These are phyloP conservation scores for Amblyopsis hoosieri DNA, from an alignment of 2,797 vertebrate genomes.

Conservation along the genomic window DNA sequence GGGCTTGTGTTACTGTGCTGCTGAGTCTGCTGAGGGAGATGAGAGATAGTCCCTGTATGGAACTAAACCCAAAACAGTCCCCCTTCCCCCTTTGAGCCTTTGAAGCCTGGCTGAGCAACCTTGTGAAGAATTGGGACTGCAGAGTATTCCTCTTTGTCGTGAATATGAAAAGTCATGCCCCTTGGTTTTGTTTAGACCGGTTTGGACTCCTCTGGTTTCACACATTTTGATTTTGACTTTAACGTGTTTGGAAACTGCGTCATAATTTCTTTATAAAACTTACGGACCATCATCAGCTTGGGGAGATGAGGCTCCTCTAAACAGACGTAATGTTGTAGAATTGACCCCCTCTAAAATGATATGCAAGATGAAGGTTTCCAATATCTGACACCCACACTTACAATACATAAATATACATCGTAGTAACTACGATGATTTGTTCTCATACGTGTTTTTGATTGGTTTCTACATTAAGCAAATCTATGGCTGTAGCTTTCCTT, in stretches of 20 bases:
- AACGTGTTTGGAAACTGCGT: constrained; percentile 1
- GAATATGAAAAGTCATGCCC: neutral
- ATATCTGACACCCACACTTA: neutral
- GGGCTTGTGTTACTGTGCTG: constrained; percentile 25
- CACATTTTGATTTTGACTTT: constrained; percentile 11
- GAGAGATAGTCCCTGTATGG: constrained; percentile 37
- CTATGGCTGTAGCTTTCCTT: constrained; percentile 35
- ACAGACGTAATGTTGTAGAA: constrained; percentile 36
- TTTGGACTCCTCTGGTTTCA: constrained; percentile 16
- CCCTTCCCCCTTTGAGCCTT: neutral
- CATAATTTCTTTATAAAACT: no score
- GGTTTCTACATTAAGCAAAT: neutral
- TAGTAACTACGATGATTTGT: neutral
- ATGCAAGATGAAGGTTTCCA: constrained; percentile 12
- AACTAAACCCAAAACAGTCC: neutral
- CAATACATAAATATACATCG: constrained; percentile 34
- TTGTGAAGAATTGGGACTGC: neutral
- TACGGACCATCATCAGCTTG: no score
- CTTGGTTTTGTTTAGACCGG: constrained; percentile 23
- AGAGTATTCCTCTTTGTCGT: constrained; percentile 10
- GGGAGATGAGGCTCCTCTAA: no score
- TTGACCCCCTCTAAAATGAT: constrained; percentile 39
- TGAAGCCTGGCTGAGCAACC: constrained; percentile 43
- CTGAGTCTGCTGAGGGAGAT: constrained; percentile 35
- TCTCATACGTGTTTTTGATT: neutral